Evolutionary conservation across 2,888 invertebrate genomes (phyloP).

Genomic region (Rhingia rostrata): DNA sequence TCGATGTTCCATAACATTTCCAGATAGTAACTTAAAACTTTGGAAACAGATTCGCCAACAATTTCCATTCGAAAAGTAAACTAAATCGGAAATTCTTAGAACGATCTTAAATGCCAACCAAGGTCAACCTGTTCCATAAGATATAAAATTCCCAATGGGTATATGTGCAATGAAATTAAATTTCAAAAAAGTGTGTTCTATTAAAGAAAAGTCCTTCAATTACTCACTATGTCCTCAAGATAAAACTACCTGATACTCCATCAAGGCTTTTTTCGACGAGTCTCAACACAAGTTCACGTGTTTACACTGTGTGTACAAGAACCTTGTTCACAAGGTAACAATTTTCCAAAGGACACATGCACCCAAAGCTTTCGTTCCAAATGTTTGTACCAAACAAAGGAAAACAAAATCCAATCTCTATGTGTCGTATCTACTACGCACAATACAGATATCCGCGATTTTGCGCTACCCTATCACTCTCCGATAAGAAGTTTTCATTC

Average conservation of each 20-base stretch:
- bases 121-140: too few species aligned
- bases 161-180: too few species aligned
- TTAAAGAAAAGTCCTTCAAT: slow-evolving; percentile 5
- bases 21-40: too few species aligned
- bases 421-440: background rate
- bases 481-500: slow-evolving; percentile 20
- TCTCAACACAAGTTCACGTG: slow-evolving; percentile 24
- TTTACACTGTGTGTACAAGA: slow-evolving; percentile 14
- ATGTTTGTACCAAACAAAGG: background rate
- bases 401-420: background rate
- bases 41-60: too few species aligned
- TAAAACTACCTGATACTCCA: slow-evolving; percentile 16
- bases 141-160: too few species aligned
- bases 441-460: slow-evolving; percentile 12
- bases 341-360: slow-evolving; percentile 31
- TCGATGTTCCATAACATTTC: too few species aligned
- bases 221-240: background rate
- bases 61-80: too few species aligned
- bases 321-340: slow-evolving; percentile 42
- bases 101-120: too few species aligned
- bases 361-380: slow-evolving; percentile 29
- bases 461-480: slow-evolving; percentile 19
- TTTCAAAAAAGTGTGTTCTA: too few species aligned
- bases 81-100: too few species aligned
- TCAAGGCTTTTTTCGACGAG: background rate